Base-by-base conservation (phyloP, 2,888 invertebrate species). In the Drosophila yooni region DNA sequence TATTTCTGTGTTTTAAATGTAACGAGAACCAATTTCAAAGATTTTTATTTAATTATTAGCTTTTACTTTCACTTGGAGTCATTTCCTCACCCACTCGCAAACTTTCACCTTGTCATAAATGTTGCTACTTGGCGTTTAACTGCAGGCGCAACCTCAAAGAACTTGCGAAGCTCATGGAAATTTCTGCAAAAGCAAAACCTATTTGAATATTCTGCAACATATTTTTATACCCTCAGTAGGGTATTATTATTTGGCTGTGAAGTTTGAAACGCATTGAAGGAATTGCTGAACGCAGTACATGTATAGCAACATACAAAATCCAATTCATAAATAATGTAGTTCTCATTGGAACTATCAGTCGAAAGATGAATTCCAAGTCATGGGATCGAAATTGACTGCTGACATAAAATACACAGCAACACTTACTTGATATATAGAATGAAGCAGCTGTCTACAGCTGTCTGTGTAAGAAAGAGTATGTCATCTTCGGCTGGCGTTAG, bases 151-250 rank as follows among this genome's bases (percentile, higher is more conserved):
- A 48, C 33, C 31, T 51, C 27, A 8, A 36, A 50, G 70, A 52
- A 27, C 15, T 21, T 64, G 59, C 53, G 31, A 65, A 69, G 54
- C 63, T 67, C 70, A 73, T 70, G 74, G 31, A 65, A 63, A 80
- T 69, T 52, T 68, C 53, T 65, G 48, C 50, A 60, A 69, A 58
- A 40, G 27, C 57, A 68, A 70, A 74, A 74, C 60, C 34, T 61
- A 71, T 70, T 69, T 54, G 65, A 83, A 82, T 81, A 74, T 74
- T 60, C 64, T 74, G 56, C 59, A 54, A 65, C 61, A 81, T 69
- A 70, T 75, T 76, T 65, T 60, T 15, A 4, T 46, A 25, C 25
- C 8, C 46, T 46, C 25, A 15, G 8, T 1, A 15, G 8, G 8
- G 15, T 46, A 46, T 15, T 8, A 8, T 8, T 27, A 46, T 46